phyloP scores from a whole-genome alignment of 2,113 vertebrate genomes.

The Tiliqua scincoides region DNA sequence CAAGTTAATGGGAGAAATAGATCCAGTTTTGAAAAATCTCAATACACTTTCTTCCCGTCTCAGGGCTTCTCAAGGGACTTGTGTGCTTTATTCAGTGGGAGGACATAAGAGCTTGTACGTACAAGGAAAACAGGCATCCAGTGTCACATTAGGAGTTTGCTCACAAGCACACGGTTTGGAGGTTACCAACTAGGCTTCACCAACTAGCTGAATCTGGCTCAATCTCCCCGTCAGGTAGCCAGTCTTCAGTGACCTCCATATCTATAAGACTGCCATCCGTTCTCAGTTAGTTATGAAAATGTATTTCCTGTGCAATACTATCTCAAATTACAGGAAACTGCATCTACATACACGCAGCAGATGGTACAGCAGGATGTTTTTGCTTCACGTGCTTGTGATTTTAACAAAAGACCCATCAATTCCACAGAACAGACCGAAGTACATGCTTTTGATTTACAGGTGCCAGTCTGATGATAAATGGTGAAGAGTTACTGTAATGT shows the following conservation, averaged over 20 bases:
- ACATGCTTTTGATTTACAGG: slow-evolving; percentile 57
- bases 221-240: neutral
- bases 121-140: too few species aligned
- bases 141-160: neutral
- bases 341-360: slow-evolving; percentile 44
- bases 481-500: neutral
- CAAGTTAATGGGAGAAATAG: too few species aligned
- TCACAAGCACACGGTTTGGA: too few species aligned
- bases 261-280: neutral
- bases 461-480: slow-evolving; percentile 49
- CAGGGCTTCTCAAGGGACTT: too few species aligned
- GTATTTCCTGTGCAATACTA: slow-evolving; percentile 68
- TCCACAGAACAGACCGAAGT: slow-evolving; percentile 71
- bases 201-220: neutral
- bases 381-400: slow-evolving; percentile 44
- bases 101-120: too few species aligned
- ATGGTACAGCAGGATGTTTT: slow-evolving; percentile 39
- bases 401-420: slow-evolving; percentile 56
- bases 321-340: slow-evolving; percentile 73
- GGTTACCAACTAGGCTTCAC: neutral
- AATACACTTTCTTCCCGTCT: too few species aligned
- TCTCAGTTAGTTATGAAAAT: slow-evolving; percentile 54
- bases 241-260: neutral
- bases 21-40: too few species aligned
- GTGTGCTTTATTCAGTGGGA: too few species aligned